Percentiles rank a stretch among this genome's conserved stretches.
These are phyloP conservation scores for Lepeophtheirus salmonis DNA, from an alignment of 1,140 invertebrate genomes.

Conservation along the genomic window DNA sequence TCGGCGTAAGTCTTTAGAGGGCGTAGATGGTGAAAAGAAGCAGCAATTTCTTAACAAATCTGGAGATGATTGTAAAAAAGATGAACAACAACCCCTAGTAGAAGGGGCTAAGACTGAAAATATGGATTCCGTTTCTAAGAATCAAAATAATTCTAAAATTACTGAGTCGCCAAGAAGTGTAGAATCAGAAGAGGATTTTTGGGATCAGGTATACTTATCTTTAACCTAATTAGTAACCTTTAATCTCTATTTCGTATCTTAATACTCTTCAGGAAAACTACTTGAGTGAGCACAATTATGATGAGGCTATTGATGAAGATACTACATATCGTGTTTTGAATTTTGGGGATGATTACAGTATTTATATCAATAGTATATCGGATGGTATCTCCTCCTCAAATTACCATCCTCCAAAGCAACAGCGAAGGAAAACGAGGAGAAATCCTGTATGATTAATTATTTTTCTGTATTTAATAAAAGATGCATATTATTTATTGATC, in stretches of 20 bases:
- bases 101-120: neutral
- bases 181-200: neutral
- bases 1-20: neutral
- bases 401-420: neutral
- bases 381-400: neutral
- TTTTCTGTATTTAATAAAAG: neutral
- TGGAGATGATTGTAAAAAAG: neutral
- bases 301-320: constrained; percentile 7
- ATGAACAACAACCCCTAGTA: neutral
- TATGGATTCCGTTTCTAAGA: no score
- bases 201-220: neutral
- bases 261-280: constrained; percentile 7
- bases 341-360: constrained; percentile 14
- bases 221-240: no score
- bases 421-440: neutral
- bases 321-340: neutral
- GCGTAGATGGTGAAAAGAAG: neutral
- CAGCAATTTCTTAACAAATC: no score
- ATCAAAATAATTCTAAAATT: no score
- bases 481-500: neutral
- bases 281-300: constrained; percentile 15
- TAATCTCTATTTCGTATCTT: no score
- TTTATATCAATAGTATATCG: constrained; percentile 7
- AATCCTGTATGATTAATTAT: neutral
- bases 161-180: neutral